Base-by-base conservation (phyloP, 2,113 vertebrate species). In the Oostethus manadensis region DNA sequence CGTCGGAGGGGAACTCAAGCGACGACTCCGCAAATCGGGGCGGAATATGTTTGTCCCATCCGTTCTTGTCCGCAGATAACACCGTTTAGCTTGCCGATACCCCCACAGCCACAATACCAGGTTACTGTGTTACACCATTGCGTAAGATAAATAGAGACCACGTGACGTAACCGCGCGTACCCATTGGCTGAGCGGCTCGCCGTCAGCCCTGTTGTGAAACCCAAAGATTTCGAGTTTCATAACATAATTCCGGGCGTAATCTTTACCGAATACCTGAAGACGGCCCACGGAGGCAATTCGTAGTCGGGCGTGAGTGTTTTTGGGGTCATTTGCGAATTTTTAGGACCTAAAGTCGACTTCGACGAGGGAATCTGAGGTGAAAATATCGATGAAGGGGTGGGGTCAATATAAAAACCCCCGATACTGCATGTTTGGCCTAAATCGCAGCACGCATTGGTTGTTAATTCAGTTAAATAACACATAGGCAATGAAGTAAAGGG, bases 91-190 rank as follows among this genome's bases (percentile, higher is more conserved):
- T 11, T 38, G 16, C 10, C 7, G 22, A 15, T 40, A 42, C 57
- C 46, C 21, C 5, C 38, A 10, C 33, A 4, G 46, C 21, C 66
- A 48, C 58, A 62, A 55, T 68, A 62, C 70, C 47, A 44, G 60
- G 72, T 73, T 79, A 73, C 78, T 64, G 51, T 80, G 75, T 81
- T 71, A 84, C 84, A 83, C 84, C 78, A 76, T 83, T 81, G 66
- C 79, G 0, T 91, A 88, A 89, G 84, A 81, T 90, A 91, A 90
- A 90, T 89, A 88, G 86, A 85, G 68, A 73, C 33, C 89, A 90
- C 64, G 85, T 91, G 90, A 87, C 56, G 23, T 49, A 0, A 21
- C 20, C 58, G 47, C 68, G 47, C 11, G 0, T n/a, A 48, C 35
- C 56, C 18, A 90, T 91, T 91, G 90, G 90, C n/a, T 8, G 22